Conservation (phyloP, 2,113 vertebrate species). For the Eretmochelys imbricata region DNA sequence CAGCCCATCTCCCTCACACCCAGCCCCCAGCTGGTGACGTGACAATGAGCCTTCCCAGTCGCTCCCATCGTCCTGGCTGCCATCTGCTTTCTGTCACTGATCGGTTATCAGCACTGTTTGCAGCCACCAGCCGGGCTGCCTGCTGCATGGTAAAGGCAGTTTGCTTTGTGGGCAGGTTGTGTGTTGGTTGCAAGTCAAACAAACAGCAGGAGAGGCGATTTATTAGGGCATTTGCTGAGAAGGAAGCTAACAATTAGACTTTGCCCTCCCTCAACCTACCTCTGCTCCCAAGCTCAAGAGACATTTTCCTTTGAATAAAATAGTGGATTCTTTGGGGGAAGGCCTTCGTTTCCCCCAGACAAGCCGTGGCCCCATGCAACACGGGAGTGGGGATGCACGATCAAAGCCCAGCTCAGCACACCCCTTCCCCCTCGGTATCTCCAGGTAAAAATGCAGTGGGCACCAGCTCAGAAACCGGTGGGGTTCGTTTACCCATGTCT, state of each 20-base stretch:
- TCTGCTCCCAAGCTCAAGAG: neutral
- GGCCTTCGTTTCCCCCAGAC: neutral
- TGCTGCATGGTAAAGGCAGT: accelerated
- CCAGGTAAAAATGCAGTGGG: neutral
- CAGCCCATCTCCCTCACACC: neutral
- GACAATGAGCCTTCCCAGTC: neutral
- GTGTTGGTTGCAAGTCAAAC: neutral
- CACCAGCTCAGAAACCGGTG: neutral
- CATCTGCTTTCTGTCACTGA: accelerated
- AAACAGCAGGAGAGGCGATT: neutral
- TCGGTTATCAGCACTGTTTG: neutral
- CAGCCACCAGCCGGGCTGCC: neutral
- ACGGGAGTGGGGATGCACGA: neutral
- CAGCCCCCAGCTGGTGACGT: neutral
- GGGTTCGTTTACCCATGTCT: neutral
- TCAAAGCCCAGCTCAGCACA: too few relatives aligned
- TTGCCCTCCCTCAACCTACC: neutral
- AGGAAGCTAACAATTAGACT: neutral
- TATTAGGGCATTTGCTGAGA: neutral
- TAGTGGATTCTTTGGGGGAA: neutral
- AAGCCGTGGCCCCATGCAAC: neutral
- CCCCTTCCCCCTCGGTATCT: too few relatives aligned
- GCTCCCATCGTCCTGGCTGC: neutral
- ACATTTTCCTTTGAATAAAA: neutral
- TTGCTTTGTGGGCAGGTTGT: constrained; percentile 56